Evolutionary conservation across 2,888 invertebrate genomes (phyloP), one percentile per base, ranked within the genome.

Genomic region (Rhagium mordax): DNA sequence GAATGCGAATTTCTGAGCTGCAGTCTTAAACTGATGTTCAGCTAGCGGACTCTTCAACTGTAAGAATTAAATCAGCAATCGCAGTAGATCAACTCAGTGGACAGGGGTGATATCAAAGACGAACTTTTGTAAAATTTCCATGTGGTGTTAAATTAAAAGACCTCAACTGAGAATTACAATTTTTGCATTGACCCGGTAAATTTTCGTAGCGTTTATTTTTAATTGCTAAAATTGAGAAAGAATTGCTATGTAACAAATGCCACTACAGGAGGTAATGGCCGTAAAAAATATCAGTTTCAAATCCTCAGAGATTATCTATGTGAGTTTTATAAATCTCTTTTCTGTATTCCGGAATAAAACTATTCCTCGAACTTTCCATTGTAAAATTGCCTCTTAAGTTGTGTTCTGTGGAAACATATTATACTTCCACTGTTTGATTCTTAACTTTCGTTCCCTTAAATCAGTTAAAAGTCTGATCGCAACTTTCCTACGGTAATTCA

Each of bases 311-410:
- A 61, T 41, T 47, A 20, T 61, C 61, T 41, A 33, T 18, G 20
- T 41, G 27, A 61, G 41, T 47, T 61, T 61, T 61, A 49, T 49
- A 64, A 64, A 64, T 64, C 64, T 24, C 27, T 29, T 64, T 64
- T 13, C 29, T 8, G 49, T 29, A 48, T 64, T 49, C 24, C 18
- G 16, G 64, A 64, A 27, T 51, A 53, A 51, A 65, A 65, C 65
- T 65, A 65, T 65, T 65, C 33, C 64, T 7, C 15, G 53, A 65
- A 69, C 41, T 60, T 69, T 29, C 61, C 47, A 68, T 68, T 69
- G 69, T 49, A 27, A 49, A 60, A 69, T 69, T 69, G 60, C 51
- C 51, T 59, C 29, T 61, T 51, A 60, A 61, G 61, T 60, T 60
- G 51, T 69, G 10, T 69, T 69, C 29, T 62, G 51, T 62, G 55